Evolutionary conservation across 1,140 invertebrate species (phyloP), one percentile per base, ranked within the genome.

Genomic region (Acromyrmex charruanus): DNA sequence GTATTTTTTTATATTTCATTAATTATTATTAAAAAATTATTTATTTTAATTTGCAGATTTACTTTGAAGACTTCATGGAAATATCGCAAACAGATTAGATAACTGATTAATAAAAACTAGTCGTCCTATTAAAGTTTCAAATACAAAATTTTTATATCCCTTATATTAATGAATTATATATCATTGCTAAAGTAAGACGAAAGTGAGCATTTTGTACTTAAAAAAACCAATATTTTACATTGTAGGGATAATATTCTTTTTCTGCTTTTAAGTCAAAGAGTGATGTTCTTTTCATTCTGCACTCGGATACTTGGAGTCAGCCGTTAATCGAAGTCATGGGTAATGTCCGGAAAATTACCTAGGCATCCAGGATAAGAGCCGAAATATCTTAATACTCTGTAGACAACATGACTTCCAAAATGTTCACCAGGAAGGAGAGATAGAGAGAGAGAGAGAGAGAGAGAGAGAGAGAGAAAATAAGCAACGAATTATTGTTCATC

Each of bases 311-410:
- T 21, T 10, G 16, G 9, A 25, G 61, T n/a, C 28, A 25, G n/a
- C 63, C 9, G 51, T 71, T 81, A 81, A 81, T 81, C 77, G 65
- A 81, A 81, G 16, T 69, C 77, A 69, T 18, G 77, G 63, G 44
- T 81, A 81, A 81, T 81, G 63, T 71, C 65, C 31, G 77, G 77
- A 81, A 81, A 81, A 81, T 81, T 81, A 81, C 49, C 25, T 49
- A 81, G 65, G 10, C 65, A 81, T 81, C 21, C n/a, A 14, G 31
- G 55, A 39, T 69, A 71, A 77, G 58, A 77, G 2, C 21, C n/a
- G 72, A 77, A 77, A 77, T 51, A 61, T 51, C 58, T 77, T 71
- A 28, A 71, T 55, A 44, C 39, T 58, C 49, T 58, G 65, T 28
- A 79, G 44, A 79, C 25, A 39, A 7, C 21, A 71, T 35, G 31